phyloP scores from a whole-genome alignment of 2,113 vertebrate genomes.

The Vidua chalybeata region DNA sequence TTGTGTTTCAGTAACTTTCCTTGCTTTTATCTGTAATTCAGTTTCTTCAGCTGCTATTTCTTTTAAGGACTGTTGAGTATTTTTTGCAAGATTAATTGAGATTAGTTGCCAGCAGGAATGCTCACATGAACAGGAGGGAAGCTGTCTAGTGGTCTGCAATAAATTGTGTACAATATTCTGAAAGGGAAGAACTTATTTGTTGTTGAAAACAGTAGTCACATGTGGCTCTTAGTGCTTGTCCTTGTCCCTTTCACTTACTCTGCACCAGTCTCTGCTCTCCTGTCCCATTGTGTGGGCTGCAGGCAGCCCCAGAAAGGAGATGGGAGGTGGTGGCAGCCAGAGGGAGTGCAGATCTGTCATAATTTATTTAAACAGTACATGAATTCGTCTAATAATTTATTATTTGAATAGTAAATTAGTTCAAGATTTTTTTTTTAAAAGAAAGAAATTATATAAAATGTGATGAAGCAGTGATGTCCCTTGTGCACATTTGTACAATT shows the following conservation, averaged over 20 bases:
- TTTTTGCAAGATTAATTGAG: background rate
- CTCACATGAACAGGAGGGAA: background rate
- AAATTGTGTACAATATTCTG: background rate
- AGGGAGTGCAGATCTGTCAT: background rate
- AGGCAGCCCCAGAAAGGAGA: background rate
- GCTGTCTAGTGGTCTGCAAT: background rate
- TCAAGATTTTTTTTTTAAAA: background rate
- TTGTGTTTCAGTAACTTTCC: background rate
- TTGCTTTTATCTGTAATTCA: background rate
- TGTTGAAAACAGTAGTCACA: background rate
- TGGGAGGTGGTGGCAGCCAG: background rate
- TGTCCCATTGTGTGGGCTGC: background rate
- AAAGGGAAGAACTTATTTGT: background rate
- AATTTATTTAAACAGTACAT: background rate
- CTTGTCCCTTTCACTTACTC: background rate
- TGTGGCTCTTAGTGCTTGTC: rapidly evolving
- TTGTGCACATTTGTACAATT: background rate
- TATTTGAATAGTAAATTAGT: background rate
- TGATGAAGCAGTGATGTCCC: background rate
- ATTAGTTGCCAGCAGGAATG: background rate
- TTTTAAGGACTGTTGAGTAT: background rate
- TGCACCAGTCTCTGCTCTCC: background rate
- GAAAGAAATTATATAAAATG: background rate
- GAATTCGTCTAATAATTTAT: background rate
- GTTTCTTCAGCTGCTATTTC: background rate